These are phyloP conservation scores for Myripristis murdjan DNA, from an alignment of 2,797 vertebrate genomes.

Conservation along the genomic window DNA sequence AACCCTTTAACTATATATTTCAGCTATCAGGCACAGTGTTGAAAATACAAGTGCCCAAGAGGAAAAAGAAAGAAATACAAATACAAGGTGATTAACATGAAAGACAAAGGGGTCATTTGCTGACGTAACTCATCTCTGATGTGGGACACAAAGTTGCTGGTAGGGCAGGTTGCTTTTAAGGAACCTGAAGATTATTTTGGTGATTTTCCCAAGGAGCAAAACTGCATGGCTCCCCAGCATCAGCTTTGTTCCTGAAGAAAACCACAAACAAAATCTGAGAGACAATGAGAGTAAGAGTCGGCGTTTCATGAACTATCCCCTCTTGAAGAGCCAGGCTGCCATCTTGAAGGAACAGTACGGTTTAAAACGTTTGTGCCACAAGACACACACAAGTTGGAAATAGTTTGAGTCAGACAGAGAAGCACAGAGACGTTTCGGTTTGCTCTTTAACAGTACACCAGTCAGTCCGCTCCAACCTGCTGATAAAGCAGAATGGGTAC, in stretches of 20 bases:
- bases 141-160: constrained; percentile 4
- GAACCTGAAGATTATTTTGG: constrained; percentile 1
- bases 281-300: neutral
- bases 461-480: neutral
- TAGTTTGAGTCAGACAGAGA: constrained; percentile 30
- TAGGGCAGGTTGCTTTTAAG: constrained; percentile 18
- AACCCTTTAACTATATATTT: constrained; percentile 57
- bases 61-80: constrained; percentile 22
- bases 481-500: neutral
- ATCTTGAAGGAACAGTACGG: constrained; percentile 47
- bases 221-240: constrained; percentile 18
- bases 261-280: neutral
- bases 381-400: constrained; percentile 54
- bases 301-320: neutral
- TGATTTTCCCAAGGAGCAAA: constrained; percentile 27
- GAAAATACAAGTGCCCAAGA: constrained; percentile 43
- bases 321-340: constrained; percentile 41
- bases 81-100: constrained; percentile 17
- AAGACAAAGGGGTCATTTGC: constrained; percentile 10
- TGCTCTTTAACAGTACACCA: neutral
- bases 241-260: constrained; percentile 4
- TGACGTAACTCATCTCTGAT: neutral
- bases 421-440: neutral
- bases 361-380: constrained; percentile 49
- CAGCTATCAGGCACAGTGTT: constrained; percentile 57